Base-by-base conservation (phyloP, 2,797 vertebrate species). In the Odontamblyopus rebecca region DNA sequence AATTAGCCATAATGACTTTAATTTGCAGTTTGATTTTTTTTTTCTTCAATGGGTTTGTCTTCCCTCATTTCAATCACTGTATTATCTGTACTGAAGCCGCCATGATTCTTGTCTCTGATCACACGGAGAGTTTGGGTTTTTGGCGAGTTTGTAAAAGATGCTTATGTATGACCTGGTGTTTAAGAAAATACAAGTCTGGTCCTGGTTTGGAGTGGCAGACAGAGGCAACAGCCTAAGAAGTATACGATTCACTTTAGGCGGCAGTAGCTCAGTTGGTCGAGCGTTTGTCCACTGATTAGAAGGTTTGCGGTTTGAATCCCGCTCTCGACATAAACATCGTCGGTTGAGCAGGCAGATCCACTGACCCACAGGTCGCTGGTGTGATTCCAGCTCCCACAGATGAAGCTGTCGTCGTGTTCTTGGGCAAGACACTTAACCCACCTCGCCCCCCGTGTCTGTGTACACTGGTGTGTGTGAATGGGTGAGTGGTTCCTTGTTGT, bases 1-100 rank as follows among this genome's bases (percentile, higher is more conserved):
- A 78, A 78, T 82, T 74, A 86, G 86, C 87, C 84, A 85, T 90
- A 83, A 85, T 90, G 82, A 77, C 61, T 76, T 50, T 70, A 23
- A 9, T 60, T 69, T 63, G 73, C 15, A 4, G 30, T 35, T 70
- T 65, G 51, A 54, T 76, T 27, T 70, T 61, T n/a, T 77, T 65
- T 77, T 26, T 68, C 23, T 60, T 70, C 2, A 59, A 32, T 15
- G 44, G 27, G n/a, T 67, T 67, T 35, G 23, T 67, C n/a, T 67
- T 71, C 69, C 27, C 59, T n/a, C 48, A 32, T 13, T 68, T 63
- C 12, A 6, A 67, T 48, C 26, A 7, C 0, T 0, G 27, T 32
- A 8, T 68, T 51, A 32, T 29, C 70, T 74, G 62, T 13, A 59
- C 56, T 71, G 7, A 73, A 71, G 57, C 51, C 54, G 48, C 29